phyloP scores from a whole-genome alignment of 2,113 vertebrate genomes.

The Gobiocypris rarus region DNA sequence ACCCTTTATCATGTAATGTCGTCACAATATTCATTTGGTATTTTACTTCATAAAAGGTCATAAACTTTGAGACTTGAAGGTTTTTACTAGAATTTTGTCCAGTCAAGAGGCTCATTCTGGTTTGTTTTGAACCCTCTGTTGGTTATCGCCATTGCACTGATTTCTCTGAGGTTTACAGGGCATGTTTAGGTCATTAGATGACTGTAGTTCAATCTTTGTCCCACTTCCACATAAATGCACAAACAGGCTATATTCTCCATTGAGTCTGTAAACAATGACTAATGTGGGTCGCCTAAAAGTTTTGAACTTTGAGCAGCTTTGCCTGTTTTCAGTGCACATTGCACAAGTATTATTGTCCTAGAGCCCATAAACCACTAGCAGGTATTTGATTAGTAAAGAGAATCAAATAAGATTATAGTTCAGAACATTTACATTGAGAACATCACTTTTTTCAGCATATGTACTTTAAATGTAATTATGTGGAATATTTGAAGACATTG shows the following conservation, averaged over 20 bases:
- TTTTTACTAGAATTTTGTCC: slow-evolving; percentile 44
- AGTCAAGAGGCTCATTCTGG: slow-evolving; percentile 13
- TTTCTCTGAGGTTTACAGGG: slow-evolving; percentile 51
- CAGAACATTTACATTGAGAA: slow-evolving; percentile 13
- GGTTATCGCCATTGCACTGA: slow-evolving; percentile 75
- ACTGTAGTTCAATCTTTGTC: neutral
- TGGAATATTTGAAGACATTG: slow-evolving; percentile 53
- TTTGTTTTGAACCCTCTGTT: slow-evolving; percentile 55
- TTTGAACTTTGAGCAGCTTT: slow-evolving; percentile 29
- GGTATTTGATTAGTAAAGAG: neutral
- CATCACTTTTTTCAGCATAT: slow-evolving; percentile 23
- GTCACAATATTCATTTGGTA: slow-evolving; percentile 33
- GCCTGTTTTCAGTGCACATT: neutral
- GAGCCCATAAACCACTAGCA: neutral
- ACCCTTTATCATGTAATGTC: slow-evolving; percentile 52
- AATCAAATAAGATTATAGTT: neutral
- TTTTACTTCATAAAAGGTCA: neutral
- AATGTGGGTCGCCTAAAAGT: neutral
- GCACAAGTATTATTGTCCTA: neutral
- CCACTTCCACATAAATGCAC: neutral
- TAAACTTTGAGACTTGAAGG: slow-evolving; percentile 6
- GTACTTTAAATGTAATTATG: slow-evolving; percentile 55
- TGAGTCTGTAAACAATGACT: neutral
- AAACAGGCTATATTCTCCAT: neutral
- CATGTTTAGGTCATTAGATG: neutral